Evolutionary conservation across 2,888 invertebrate species (phyloP).

Genomic region (Thumatha senex): DNA sequence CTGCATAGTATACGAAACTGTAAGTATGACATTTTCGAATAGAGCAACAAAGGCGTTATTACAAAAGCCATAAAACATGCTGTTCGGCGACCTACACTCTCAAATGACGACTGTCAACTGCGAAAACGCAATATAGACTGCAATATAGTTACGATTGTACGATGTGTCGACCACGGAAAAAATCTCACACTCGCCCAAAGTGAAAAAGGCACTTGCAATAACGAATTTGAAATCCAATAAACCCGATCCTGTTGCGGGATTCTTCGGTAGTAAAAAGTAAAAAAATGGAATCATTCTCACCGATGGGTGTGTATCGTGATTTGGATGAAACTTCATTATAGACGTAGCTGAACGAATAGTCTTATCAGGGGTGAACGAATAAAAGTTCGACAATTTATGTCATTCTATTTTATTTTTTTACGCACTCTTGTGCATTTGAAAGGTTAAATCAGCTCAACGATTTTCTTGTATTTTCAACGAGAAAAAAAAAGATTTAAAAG

Average conservation of each 20-base stretch:
- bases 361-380: not conserved
- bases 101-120: slow-evolving; percentile 60
- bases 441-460: too few relatives aligned
- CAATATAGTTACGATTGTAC: slow-evolving; percentile 56
- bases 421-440: not conserved
- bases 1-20: too few relatives aligned
- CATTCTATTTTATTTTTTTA: not conserved
- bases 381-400: not conserved
- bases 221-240: slow-evolving; percentile 76
- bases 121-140: slow-evolving; percentile 59
- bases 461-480: too few relatives aligned
- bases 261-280: slow-evolving; percentile 32
- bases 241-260: slow-evolving; percentile 42
- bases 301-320: slow-evolving; percentile 14
- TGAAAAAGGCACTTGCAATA: slow-evolving; percentile 70
- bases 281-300: slow-evolving; percentile 18
- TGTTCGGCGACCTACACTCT: slow-evolving; percentile 29
- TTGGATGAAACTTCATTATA: slow-evolving; percentile 15
- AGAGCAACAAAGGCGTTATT: slow-evolving; percentile 41
- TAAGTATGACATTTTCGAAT: too few relatives aligned
- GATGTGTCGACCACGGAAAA: slow-evolving; percentile 52
- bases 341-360: slow-evolving; percentile 5
- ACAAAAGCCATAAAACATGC: slow-evolving; percentile 63
- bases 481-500: too few relatives aligned
- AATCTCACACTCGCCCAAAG: slow-evolving; percentile 58